These are phyloP conservation scores for Venusia cambrica DNA, from an alignment of 2,888 invertebrate genomes.

Conservation along the genomic window DNA sequence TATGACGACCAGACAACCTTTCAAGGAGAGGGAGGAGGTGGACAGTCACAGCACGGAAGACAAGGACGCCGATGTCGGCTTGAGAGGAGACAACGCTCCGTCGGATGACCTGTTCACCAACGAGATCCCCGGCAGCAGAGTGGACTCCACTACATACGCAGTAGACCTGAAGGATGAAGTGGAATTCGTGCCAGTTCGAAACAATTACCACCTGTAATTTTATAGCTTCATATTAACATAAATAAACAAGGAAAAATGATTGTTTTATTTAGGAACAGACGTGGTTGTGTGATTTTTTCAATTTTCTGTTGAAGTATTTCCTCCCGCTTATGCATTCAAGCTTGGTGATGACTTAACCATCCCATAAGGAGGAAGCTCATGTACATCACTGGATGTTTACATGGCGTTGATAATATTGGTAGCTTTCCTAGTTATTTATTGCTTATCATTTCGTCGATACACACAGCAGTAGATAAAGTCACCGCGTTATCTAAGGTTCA, in stretches of 20 bases:
- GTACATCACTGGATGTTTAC: no score
- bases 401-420: no score
- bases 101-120: constrained; percentile 44
- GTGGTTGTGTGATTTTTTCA: no score
- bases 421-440: no score
- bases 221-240: constrained; percentile 5
- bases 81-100: constrained; percentile 33
- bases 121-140: constrained; percentile 35
- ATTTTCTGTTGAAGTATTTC: no score
- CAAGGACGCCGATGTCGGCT: constrained; percentile 47
- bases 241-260: constrained; percentile 5
- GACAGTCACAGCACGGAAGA: constrained; percentile 29
- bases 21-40: constrained; percentile 50
- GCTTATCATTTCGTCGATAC: no score
- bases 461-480: no score
- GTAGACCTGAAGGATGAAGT: constrained; percentile 59
- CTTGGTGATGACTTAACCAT: no score
- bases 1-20: constrained; percentile 27
- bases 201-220: constrained; percentile 13
- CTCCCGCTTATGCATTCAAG: no score
- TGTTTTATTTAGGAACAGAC: no score
- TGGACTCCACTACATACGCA: constrained; percentile 65
- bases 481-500: no score
- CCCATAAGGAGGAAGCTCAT: no score
- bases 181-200: constrained; percentile 61